Percentiles rank a stretch among this genome's conserved stretches.
Evolutionary conservation across 2,113 vertebrate species (phyloP).

Genomic region (Cottus gobio): DNA sequence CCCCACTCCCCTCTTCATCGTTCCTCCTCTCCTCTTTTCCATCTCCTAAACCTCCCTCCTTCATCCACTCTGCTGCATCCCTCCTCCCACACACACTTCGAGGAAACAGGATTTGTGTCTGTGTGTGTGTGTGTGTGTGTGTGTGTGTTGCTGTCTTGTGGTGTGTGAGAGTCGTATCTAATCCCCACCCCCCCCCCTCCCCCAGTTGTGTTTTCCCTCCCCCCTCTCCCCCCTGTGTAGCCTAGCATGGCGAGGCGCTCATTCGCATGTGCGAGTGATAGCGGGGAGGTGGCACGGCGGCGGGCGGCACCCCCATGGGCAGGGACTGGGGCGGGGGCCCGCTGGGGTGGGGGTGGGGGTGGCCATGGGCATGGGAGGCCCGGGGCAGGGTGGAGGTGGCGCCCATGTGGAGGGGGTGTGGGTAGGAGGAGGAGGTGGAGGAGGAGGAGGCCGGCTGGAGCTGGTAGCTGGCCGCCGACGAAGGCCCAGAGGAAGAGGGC

Average conservation of each 20-base stretch:
- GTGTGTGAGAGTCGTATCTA: constrained; percentile 37
- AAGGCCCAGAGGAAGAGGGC: constrained; percentile 78
- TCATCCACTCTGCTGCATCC: constrained; percentile 24
- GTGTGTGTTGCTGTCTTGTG: constrained; percentile 47
- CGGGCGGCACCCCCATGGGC: constrained; percentile 73
- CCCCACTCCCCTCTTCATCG: constrained; percentile 20
- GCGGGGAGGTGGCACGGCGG: constrained; percentile 86
- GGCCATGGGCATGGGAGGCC: constrained; percentile 54
- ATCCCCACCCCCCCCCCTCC: constrained; percentile 7
- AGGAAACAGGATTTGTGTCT: constrained; percentile 41
- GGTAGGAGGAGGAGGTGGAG: constrained; percentile 79
- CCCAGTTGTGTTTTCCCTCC: constrained; percentile 25
- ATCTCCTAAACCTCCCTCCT: constrained; percentile 49
- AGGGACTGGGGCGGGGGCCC: constrained; percentile 73
- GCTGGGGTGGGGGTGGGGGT: constrained; percentile 66
- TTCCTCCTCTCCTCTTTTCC: constrained; percentile 34
- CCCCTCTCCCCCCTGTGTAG: constrained; percentile 16
- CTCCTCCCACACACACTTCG: constrained; percentile 47
- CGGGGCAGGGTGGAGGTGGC: constrained; percentile 73
- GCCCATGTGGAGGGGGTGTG: constrained; percentile 72
- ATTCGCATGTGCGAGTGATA: constrained; percentile 90
- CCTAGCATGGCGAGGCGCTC: constrained; percentile 93
- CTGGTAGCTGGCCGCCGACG: constrained; percentile 79
- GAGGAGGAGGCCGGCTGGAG: constrained; percentile 77
- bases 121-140: constrained; percentile 57